Percentiles rank a stretch among this genome's conserved stretches.
Conservation (phyloP, 2,797 vertebrate genomes). For the Schizopygopsis malacanthus region DNA sequence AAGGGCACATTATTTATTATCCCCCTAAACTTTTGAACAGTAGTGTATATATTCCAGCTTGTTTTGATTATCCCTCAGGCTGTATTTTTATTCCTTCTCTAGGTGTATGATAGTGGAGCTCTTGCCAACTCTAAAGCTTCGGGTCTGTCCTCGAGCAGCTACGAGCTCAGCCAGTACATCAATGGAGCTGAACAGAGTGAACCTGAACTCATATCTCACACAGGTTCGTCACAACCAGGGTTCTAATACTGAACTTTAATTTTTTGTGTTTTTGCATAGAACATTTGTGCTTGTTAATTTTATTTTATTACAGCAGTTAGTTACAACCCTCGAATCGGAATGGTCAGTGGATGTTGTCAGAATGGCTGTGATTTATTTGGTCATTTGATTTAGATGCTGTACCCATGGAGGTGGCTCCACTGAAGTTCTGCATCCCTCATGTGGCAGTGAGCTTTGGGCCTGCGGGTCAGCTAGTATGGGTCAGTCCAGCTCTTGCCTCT, state of each 20-base stretch:
- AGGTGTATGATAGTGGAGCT: constrained; percentile 63
- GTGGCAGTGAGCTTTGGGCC: constrained; percentile 84
- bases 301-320: not conserved
- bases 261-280: not conserved
- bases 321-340: not conserved
- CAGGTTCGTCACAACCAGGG: constrained; percentile 66
- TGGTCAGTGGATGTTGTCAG: not conserved
- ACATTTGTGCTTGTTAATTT: not conserved
- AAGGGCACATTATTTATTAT: not conserved
- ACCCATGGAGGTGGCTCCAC: constrained; percentile 63
- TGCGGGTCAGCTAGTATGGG: constrained; percentile 84
- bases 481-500: constrained; percentile 71
- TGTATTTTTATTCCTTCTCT: not conserved
- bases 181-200: constrained; percentile 66
- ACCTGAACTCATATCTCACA: constrained; percentile 35
- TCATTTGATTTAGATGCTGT: constrained; percentile 52
- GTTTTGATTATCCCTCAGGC: not conserved
- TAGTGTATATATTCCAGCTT: not conserved
- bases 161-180: constrained; percentile 91
- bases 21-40: not conserved
- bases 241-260: not conserved
- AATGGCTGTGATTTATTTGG: not conserved
- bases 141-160: constrained; percentile 87
- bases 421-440: constrained; percentile 84
- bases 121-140: constrained; percentile 82